Evolutionary conservation across 1,140 invertebrate species (phyloP).

Genomic region (Zelostemma sp.): DNA sequence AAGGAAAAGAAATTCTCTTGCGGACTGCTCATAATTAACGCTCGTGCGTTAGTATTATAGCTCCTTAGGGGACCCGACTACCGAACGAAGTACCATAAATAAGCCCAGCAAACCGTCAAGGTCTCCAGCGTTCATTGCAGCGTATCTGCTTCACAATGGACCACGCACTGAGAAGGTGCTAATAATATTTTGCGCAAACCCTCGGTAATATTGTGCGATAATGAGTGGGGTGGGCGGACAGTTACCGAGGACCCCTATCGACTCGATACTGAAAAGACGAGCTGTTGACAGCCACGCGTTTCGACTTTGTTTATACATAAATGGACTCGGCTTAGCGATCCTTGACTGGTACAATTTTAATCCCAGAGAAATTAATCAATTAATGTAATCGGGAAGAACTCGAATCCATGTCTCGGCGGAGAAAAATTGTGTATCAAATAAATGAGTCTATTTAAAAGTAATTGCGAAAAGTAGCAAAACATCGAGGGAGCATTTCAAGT

Average conservation of each 20-base stretch:
- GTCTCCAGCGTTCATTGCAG: slow-evolving; percentile 18
- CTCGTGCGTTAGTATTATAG: slow-evolving; percentile 16
- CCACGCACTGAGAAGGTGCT: slow-evolving; percentile 37
- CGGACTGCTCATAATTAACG: slow-evolving; percentile 21
- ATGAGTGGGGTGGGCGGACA: slow-evolving; percentile 26
- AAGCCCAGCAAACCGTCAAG: slow-evolving; percentile 38
- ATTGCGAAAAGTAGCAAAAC: slow-evolving; percentile 40
- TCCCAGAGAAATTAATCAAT: no score
- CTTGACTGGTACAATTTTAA: no score
- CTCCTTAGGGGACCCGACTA: not conserved
- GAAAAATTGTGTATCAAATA: slow-evolving; percentile 35
- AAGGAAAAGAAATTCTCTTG: slow-evolving; percentile 6
- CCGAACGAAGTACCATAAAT: slow-evolving; percentile 20
- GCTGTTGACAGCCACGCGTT: slow-evolving; percentile 27
- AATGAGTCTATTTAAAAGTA: slow-evolving; percentile 47
- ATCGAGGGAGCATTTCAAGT: slow-evolving; percentile 41
- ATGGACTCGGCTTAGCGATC: no score
- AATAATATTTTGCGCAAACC: slow-evolving; percentile 46
- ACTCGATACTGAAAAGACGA: slow-evolving; percentile 28
- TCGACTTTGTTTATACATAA: not conserved
- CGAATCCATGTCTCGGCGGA: no score
- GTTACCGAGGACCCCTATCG: slow-evolving; percentile 24
- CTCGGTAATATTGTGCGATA: slow-evolving; percentile 27
- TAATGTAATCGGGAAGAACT: no score
- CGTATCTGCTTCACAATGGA: slow-evolving; percentile 29